Percentiles rank a stretch among this genome's conserved stretches.
Conservation (phyloP, 2,888 invertebrate genomes). For the Parascotia fuliginaria region DNA sequence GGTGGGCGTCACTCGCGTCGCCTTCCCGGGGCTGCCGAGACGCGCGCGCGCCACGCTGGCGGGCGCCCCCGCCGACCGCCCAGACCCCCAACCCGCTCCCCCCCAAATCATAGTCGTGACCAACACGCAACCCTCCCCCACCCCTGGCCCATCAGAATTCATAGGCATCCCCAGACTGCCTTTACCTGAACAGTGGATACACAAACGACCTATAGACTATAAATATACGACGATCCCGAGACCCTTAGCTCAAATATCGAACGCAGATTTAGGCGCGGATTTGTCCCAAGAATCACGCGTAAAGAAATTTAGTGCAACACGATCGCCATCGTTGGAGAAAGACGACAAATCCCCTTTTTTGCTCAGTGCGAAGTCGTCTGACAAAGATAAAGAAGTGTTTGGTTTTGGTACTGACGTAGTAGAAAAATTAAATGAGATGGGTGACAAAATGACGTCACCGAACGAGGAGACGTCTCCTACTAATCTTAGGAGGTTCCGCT, state of each 20-base stretch:
- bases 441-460: conserved; percentile 55
- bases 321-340: conserved; percentile 81
- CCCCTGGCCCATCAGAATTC: conserved; percentile 48
- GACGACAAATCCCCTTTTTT: conserved; percentile 81
- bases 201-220: conserved; percentile 71
- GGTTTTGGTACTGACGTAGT: conserved; percentile 70
- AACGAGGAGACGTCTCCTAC: conserved; percentile 66
- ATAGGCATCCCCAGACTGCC: conserved; percentile 69
- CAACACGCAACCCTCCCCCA: conserved; percentile 41
- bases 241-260: conserved; percentile 69
- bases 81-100: conserved; percentile 43
- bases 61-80: conserved; percentile 37
- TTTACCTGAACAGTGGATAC: conserved; percentile 78
- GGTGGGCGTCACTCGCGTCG: conserved; percentile 18
- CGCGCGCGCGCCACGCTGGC: conserved; percentile 44
- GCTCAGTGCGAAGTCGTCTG: conserved; percentile 60
- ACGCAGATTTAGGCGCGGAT: conserved; percentile 67
- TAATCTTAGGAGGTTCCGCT: conserved; percentile 69
- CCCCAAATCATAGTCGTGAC: conserved; percentile 51
- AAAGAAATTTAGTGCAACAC: conserved; percentile 76
- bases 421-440: conserved; percentile 55
- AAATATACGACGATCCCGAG: conserved; percentile 73
- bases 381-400: conserved; percentile 72
- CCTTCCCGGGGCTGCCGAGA: conserved; percentile 38
- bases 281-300: conserved; percentile 64